phyloP scores from a whole-genome alignment of 2,113 vertebrate genomes.

The Calonectris borealis region DNA sequence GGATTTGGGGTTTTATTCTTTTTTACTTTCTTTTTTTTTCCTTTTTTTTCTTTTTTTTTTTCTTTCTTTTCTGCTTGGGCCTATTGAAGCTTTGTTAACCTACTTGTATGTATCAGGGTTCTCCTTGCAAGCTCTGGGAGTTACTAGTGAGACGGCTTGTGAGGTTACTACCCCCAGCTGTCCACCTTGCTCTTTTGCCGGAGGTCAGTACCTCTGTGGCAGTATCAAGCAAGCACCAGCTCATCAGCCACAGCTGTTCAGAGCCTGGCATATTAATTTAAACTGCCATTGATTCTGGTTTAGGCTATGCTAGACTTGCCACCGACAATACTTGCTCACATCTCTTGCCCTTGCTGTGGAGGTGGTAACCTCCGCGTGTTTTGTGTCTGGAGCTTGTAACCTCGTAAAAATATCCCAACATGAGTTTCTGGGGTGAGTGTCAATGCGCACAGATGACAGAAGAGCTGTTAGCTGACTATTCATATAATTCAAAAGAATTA shows the following conservation, averaged over 20 bases:
- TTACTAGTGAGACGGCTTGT: not conserved
- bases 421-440: not conserved
- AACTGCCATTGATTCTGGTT: not conserved
- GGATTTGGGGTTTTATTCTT: not conserved
- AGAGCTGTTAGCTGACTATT: not conserved
- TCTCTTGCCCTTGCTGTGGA: not conserved
- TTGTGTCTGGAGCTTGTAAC: not conserved
- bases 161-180: not conserved
- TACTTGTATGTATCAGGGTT: not conserved
- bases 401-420: not conserved
- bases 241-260: not conserved
- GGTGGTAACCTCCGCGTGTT: not conserved
- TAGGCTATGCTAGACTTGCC: not conserved
- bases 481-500: not conserved
- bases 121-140: not conserved
- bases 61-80: not conserved
- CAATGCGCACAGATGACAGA: not conserved
- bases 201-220: not conserved
- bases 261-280: not conserved
- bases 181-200: not conserved
- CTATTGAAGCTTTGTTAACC: not conserved
- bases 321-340: not conserved
- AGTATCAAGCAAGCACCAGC: not conserved
- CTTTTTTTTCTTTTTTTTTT: not conserved
- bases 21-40: not conserved